phyloP scores from a whole-genome alignment of 2,797 vertebrate species.

The Pseudocheirus occidentalis region DNA sequence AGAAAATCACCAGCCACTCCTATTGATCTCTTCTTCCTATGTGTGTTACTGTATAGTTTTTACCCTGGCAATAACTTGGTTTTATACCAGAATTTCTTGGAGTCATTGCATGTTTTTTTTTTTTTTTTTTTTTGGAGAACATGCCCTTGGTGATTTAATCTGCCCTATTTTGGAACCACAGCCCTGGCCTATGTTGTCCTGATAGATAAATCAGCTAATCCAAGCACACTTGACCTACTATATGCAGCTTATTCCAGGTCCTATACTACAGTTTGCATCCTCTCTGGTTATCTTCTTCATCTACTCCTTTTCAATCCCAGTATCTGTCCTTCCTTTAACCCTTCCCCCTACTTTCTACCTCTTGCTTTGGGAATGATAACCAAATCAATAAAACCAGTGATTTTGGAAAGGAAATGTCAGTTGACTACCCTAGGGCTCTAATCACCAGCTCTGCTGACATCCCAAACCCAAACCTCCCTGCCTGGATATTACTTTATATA shows the following conservation, averaged over 20 bases:
- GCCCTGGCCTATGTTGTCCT: too few species aligned
- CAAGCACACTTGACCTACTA: background rate
- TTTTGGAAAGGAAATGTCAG: background rate
- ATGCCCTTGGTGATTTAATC: background rate
- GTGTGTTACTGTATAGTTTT: background rate
- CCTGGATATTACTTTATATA: background rate
- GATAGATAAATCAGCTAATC: background rate
- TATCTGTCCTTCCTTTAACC: background rate
- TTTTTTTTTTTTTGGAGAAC: background rate
- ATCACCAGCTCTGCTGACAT: background rate
- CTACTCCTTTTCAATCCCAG: background rate
- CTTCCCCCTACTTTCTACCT: background rate
- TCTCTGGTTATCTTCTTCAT: background rate
- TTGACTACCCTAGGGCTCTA: background rate
- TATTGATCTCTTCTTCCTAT: background rate
- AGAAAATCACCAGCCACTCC: background rate
- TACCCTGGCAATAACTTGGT: background rate
- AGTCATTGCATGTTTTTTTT: too few species aligned
- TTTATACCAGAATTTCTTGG: background rate
- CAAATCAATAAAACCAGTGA: background rate
- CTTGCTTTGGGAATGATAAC: background rate
- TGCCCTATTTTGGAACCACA: background rate
- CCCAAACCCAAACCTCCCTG: background rate
- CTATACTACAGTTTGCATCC: too few species aligned
- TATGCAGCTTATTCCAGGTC: background rate